Evolutionary conservation across 2,113 vertebrate species (phyloP).

Genomic region (Amphiprion ocellaris): DNA sequence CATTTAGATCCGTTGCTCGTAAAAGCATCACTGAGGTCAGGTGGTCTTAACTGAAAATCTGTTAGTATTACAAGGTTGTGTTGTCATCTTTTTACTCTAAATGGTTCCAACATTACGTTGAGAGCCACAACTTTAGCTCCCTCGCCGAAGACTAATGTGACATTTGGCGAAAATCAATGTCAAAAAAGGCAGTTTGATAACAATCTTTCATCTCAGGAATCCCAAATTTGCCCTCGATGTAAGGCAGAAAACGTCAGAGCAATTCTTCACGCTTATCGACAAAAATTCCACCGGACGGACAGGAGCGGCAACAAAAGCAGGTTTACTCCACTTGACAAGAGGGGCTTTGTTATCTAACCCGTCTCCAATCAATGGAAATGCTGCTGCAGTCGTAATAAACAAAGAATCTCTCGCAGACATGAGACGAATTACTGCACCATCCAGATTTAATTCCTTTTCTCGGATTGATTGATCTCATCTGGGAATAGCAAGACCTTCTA

Average conservation of each 20-base stretch:
- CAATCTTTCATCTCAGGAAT: background rate
- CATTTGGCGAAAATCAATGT: conserved; percentile 8
- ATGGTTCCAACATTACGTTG: too few species aligned
- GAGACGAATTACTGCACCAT: conserved; percentile 34
- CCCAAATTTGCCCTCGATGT: background rate
- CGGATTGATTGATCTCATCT: conserved; percentile 37
- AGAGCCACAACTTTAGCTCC: background rate
- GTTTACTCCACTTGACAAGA: conserved; percentile 29
- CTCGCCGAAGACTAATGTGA: background rate
- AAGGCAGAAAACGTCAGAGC: background rate
- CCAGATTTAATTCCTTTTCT: conserved; percentile 20
- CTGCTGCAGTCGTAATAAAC: conserved; percentile 51
- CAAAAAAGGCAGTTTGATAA: background rate
- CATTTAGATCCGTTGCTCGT: too few species aligned
- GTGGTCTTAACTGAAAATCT: background rate
- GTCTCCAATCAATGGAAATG: conserved; percentile 51
- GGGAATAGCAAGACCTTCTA: conserved; percentile 10
- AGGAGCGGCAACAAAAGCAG: conserved; percentile 7
- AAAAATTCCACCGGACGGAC: background rate
- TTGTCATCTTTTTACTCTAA: background rate
- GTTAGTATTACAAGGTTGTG: background rate
- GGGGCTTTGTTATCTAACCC: conserved; percentile 23
- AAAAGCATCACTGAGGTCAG: too few species aligned
- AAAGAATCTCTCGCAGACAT: conserved; percentile 23
- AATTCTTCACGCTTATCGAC: background rate